Base-by-base conservation (phyloP, 1,140 invertebrate genomes). In the Choristoneura fumiferana region DNA sequence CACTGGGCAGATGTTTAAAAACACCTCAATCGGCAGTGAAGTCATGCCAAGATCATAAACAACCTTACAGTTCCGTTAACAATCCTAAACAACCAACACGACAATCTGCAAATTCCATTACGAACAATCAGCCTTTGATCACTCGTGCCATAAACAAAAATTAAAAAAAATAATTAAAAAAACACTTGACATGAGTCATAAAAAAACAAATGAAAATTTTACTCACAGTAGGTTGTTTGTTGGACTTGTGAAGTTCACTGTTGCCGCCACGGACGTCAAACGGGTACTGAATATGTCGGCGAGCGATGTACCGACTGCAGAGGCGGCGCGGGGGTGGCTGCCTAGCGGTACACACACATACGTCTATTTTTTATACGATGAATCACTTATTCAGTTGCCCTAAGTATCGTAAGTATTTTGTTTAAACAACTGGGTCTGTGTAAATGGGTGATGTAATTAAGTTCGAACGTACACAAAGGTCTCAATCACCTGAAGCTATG, bases 1-100 rank as follows among this genome's bases (percentile, higher is more conserved):
- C 43, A 49, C 43, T 33, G 43, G 43, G n/a, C 22, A 49, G 43
- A 49, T 49, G 43, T 49, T 49, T 49, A 49, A 49, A 49, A 49
- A 49, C 43, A 49, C 43, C 17, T 22, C 40, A 29, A 29, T 29
- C 22, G 43, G 43, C 43, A 49, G 43, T 49, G 29, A 49, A 49
- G 43, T 22, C 43, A 49, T 49, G 43, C n/a, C 22, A 49, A 18
- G 18, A 17, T 49, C 43, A 49, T 49, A 49, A 49, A 49, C 43
- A 33, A 18, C 43, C 18, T 22, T 22, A 49, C 17, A 49, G 43
- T 49, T 49, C 43, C 43, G 43, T 49, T 49, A 49, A 49, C 43
- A 49, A 49, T 14, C 22, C 43, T 22, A 49, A 49, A 49, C 40
- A 45, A 22, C 40, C 40, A 22, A 18, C 43, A 49, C 43, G 43